Base-by-base conservation (phyloP, 2,888 invertebrate species). In the Oasisia sp. region DNA sequence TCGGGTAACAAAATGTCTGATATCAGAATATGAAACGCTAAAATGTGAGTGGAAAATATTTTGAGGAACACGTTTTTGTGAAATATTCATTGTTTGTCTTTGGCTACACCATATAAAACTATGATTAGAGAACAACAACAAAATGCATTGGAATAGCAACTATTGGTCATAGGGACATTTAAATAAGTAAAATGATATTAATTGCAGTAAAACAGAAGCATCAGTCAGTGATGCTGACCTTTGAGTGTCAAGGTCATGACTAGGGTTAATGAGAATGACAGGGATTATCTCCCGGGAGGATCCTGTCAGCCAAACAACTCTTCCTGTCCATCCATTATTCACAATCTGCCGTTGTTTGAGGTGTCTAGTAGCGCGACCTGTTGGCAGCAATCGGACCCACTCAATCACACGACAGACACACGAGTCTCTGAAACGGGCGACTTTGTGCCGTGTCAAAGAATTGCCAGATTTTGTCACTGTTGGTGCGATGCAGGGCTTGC, bases 321-420 rank as follows among this genome's bases (percentile, higher is more conserved):
- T 27, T 27, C 74, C 1, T 1, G 27, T 27, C 19, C 74, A 74
- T 74, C 74, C 27, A 74, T 74, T 19, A 74, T 74, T 74, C 74
- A 74, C 7, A 74, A 74, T 74, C 74, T 74, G 27, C 74, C 74
- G 74, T 74, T 74, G 74, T n/a, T 74, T 74, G 74, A 74, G 74
- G 74, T 74, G 74, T 74, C 74, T 74, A n/a, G 74, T 74, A 74
- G 27, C 74, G 74, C 74, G n/a, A 19, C 74, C 74, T 74, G 74
- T 27, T 74, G 74, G 74, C n/a, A 27, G 74, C n/a, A 19, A 27
- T 74, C 74, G 14, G 74, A 74, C 74, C n/a, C n/a, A 74, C 74
- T 27, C 5, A 74, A n/a, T 74, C 74, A 74, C 74, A 74, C 27
- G 74, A 74, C 74, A 74, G 19, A 38, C 38, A 4, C 38, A 38